Base-by-base conservation (phyloP, 1,140 invertebrate species). In the Lordiphosa collinella region DNA sequence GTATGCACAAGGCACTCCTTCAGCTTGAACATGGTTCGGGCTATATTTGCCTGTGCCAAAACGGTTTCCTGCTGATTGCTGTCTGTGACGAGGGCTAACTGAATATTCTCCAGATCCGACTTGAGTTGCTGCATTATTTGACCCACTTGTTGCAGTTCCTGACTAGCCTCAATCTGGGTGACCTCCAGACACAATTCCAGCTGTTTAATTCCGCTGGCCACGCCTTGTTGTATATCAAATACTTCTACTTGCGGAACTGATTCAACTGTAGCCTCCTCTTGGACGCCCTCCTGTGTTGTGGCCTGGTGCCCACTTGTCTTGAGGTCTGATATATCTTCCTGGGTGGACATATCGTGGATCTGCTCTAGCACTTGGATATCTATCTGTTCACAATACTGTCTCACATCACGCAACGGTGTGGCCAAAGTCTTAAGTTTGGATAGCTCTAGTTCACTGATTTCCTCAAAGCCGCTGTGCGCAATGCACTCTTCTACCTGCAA, bases 281-380 rank as follows among this genome's bases (percentile, higher is more conserved):
- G 40, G 4, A 46, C 76, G 7, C 90, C 61, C 54, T 90, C 89
- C 58, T 90, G 75, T 48, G 91, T 76, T 7, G 90, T 88, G 37
- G 65, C 41, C 9, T 60, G 31, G 43, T 90, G 80, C 4, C 90
- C 90, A 32, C 90, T 82, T 12, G 87, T 80, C 51, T 89, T 71
- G 2, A 89, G 43, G 0, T 84, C 71, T 0, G 87, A 85, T n/a
- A 88, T 62, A 25, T 89, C 71, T 9, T 67, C 75, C n/a, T 78
- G 71, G 0, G 69, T 69, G 7, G 88, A 89, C 13, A 89, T 40
- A 43, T 89, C 86, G 3, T 41, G 22, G 1, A 54, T 46, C n/a
- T 88, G 71, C 11, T 89, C 86, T 36, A 89, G 8, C 0, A 63
- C 53, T 12, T 85, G 62, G 3, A 51, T 36, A 41, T 87, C 66